Conservation (phyloP, 2,113 vertebrate species). For the Empidonax alnorum region DNA sequence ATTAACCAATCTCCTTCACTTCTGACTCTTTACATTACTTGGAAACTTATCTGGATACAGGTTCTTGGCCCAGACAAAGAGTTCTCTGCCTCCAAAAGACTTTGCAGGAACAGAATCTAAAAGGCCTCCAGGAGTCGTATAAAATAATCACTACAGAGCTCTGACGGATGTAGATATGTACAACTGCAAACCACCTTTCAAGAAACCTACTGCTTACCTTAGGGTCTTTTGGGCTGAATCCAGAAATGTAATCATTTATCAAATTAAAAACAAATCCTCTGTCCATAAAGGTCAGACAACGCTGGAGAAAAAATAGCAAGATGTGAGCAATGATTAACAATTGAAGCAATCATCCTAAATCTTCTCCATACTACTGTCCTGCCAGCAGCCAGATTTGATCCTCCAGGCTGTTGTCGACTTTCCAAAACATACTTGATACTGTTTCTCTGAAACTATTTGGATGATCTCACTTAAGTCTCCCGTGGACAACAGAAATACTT, state of each 20-base stretch:
- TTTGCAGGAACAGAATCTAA: neutral
- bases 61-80: neutral
- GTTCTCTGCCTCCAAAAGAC: neutral
- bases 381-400: neutral
- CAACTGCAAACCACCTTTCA: neutral
- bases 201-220: conserved; percentile 80
- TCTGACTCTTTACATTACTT: neutral
- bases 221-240: conserved; percentile 91
- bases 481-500: neutral
- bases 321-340: neutral
- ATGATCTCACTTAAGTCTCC: neutral
- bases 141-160: neutral
- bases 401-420: neutral
- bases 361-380: neutral
- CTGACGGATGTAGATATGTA: accelerated
- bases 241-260: conserved; percentile 94
- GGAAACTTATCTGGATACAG: neutral
- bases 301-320: conserved; percentile 72
- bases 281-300: conserved; percentile 95
- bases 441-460: neutral
- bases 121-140: neutral
- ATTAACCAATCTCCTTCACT: neutral
- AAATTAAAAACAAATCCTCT: conserved; percentile 93
- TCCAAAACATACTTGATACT: neutral
- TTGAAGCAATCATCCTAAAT: neutral